A percentile compares a stretch with the other conserved stretches of the same genome.
These are phyloP conservation scores for Cotesia congregata DNA, from an alignment of 2,888 invertebrate genomes.

Conservation along the genomic window DNA sequence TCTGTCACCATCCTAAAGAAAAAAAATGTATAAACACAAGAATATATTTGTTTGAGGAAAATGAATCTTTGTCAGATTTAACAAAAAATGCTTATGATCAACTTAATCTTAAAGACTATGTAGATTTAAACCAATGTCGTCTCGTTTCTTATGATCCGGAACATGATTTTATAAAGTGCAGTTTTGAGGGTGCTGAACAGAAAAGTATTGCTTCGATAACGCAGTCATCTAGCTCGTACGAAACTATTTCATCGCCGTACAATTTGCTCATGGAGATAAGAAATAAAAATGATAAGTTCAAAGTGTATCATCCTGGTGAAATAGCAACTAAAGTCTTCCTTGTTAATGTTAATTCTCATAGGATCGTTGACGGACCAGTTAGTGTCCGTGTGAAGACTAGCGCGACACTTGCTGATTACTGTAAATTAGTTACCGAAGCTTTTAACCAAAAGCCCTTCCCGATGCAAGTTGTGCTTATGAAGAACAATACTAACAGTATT, in stretches of 20 bases:
- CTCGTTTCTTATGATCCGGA: slow-evolving; percentile 79
- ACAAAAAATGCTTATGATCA: slow-evolving; percentile 75
- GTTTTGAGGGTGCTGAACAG: slow-evolving; percentile 76
- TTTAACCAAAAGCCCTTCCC: slow-evolving; percentile 67
- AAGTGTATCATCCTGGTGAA: slow-evolving; percentile 77
- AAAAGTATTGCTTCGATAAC: slow-evolving; percentile 66
- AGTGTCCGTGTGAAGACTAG: slow-evolving; percentile 74
- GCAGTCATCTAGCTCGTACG: background rate
- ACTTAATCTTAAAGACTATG: slow-evolving; percentile 74
- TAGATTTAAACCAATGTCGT: slow-evolving; percentile 78
- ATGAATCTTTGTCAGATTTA: slow-evolving; percentile 75
- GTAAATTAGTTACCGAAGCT: slow-evolving; percentile 72
- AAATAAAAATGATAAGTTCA: slow-evolving; percentile 75
- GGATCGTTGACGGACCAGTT: slow-evolving; percentile 75
- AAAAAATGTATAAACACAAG: slow-evolving; percentile 73
- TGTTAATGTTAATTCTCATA: slow-evolving; percentile 75
- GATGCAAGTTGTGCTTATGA: slow-evolving; percentile 71
- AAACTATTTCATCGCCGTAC: slow-evolving; percentile 57
- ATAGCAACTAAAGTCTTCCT: slow-evolving; percentile 75
- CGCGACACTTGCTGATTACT: slow-evolving; percentile 75
- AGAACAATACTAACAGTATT: slow-evolving; percentile 62
- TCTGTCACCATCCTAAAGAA: slow-evolving; percentile 75
- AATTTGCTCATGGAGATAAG: slow-evolving; percentile 80
- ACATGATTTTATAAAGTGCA: slow-evolving; percentile 77
- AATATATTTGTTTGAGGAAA: slow-evolving; percentile 73